Evolutionary conservation across 2,797 vertebrate genomes (phyloP).

Genomic region (Pseudochaenichthys georgianus): DNA sequence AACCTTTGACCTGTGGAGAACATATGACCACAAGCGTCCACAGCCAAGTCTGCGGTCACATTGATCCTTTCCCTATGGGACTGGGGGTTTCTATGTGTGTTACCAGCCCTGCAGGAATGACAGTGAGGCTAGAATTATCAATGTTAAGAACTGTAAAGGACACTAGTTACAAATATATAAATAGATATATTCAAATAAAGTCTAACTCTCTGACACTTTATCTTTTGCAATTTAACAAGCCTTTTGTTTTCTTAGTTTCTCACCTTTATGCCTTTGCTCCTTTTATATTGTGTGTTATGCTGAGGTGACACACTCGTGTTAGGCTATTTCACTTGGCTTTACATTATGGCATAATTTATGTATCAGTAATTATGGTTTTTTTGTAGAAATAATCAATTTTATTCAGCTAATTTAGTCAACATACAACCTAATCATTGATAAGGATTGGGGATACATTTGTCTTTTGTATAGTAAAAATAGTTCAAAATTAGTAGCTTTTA

Average conservation of each 20-base stretch:
- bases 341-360: conserved; percentile 1
- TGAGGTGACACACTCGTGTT: not conserved
- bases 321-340: conserved; percentile 7
- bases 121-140: conserved; percentile 8
- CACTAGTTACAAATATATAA: not conserved
- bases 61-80: conserved; percentile 55
- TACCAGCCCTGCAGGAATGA: conserved; percentile 28
- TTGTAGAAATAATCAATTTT: conserved; percentile 2
- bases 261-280: not conserved
- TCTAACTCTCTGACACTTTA: conserved; percentile 7
- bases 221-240: conserved; percentile 20
- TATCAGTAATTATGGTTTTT: not conserved
- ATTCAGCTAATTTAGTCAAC: too few species aligned
- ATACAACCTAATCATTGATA: not conserved
- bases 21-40: conserved; percentile 45
- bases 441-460: not conserved
- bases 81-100: conserved; percentile 18
- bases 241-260: conserved; percentile 9
- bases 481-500: too few species aligned
- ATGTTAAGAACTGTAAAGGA: conserved; percentile 11
- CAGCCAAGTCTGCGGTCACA: conserved; percentile 59
- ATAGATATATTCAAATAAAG: not conserved
- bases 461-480: too few species aligned
- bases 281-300: conserved; percentile 19
- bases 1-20: conserved; percentile 73